Base-by-base conservation (phyloP, 2,888 invertebrate species). In the Drosophila colorata region DNA sequence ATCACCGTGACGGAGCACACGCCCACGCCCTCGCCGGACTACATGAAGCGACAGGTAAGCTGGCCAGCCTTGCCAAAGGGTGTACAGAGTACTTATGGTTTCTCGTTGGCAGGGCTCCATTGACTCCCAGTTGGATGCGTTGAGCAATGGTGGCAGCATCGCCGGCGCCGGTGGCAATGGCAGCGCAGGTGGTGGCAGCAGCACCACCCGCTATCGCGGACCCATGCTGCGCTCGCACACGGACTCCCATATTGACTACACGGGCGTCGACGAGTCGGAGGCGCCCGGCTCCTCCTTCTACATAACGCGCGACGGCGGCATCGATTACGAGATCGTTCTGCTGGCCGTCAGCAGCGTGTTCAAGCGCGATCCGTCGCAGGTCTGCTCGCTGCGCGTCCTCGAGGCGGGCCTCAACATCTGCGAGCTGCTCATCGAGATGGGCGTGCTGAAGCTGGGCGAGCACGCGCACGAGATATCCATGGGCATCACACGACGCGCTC, bases 1-100 rank as follows among this genome's bases (percentile, higher is more conserved):
- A 99, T 99, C 64, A 98, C 98, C 0, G 98, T 99, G 8, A 99
- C 99, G 0, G 98, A 98, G 90, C 98, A 98, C 90, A 98, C 98
- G 0, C 98, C 98, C 0, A 95, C 96, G 4, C 97, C 97, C 0
- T 97, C 97, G 0, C 97, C 97, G 0, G 97, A 98, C 91, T 97
- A 95, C 89, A 93, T 97, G 77, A 95, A 95, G 89, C 93, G 96
- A 93, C 97, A 95, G 93, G 96, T 95, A 93, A 91, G 44, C 16
- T 6, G 1, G 0, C 7, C 4, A 8, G 4, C 0, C 6, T 2
- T 8, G 1, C 0, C 8, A 14, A 38, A 6, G 4, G 0, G 0
- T 4, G 8, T 6, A 4, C 16, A 2, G 2, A 1, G 7, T 16
- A 33, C 6, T 55, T 2, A 33, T 13, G 4, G 11, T 25, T 3